Evolutionary conservation across 2,888 invertebrate species (phyloP), one percentile per base, ranked within the genome.

Genomic region (Dorcus parallelipipedus): DNA sequence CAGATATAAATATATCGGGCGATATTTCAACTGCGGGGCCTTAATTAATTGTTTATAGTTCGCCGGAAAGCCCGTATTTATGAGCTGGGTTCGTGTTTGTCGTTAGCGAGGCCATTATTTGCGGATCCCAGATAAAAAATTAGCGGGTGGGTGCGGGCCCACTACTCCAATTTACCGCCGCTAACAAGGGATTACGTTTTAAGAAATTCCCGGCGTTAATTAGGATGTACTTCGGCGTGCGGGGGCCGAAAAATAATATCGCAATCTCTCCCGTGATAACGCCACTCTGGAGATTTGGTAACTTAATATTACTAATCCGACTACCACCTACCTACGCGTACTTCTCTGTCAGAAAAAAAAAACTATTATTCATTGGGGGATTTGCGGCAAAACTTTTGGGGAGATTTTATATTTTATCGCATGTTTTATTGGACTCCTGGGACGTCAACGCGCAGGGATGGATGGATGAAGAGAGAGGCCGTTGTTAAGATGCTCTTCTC

Each of bases 181-280:
- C 65, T 69, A 69, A 69, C 67, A 66, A 68, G 68, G 67, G 66
- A 67, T 68, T 68, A 69, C 66, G 67, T 66, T 69, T 67, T 68
- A 67, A 65, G 66, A 69, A 66, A 64, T 59, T 60, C 52, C 54
- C 45, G 47, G 56, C 64, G 63, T 64, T 69, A 69, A 69, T 68
- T 69, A 67, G 67, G 62, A 67, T 65, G 65, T 64, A 64, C 65
- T 68, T 66, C 65, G 60, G 62, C 62, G 63, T 65, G 61, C 58
- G 60, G 56, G 49, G 55, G 45, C 9, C 3, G 62, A 59, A 64
- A 66, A 64, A 67, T 14, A 14, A 14, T 65, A 61, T 61, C 56
- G 58, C 60, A 63, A 64, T 64, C 42, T 47, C 17, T 40, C 26
- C 26, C 26, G 26, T 7, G 3, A 33, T 33, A 33, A 7, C 26